Evolutionary conservation across 2,888 invertebrate genomes (phyloP).

Genomic region (Aphidoletes aphidimyza): DNA sequence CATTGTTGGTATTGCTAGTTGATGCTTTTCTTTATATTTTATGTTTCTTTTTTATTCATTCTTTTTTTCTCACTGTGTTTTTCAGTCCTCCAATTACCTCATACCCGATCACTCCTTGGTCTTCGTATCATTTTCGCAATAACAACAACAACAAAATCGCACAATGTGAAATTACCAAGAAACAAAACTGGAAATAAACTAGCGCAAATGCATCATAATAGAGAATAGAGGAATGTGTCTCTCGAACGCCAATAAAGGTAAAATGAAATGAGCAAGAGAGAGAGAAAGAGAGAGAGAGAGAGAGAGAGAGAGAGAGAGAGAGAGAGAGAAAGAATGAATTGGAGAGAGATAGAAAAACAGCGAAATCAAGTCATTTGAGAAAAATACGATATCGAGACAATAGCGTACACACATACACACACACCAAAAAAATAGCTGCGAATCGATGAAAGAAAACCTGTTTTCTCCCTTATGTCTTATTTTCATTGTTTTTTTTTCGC

Average conservation of each 20-base stretch:
- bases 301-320: no score
- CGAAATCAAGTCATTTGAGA: background rate
- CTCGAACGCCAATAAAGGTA: background rate
- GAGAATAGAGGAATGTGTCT: constrained; percentile 34
- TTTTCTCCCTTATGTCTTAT: constrained; percentile 10
- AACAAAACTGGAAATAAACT: constrained; percentile 30
- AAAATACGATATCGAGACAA: background rate
- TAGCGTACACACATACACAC: no score
- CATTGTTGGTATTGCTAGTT: background rate
- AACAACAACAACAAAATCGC: constrained; percentile 17
- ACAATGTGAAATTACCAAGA: constrained; percentile 40
- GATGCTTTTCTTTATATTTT: background rate
- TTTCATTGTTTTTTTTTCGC: constrained; percentile 3
- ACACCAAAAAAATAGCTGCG: constrained; percentile 1
- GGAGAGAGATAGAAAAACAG: no score
- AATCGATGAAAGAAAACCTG: constrained; percentile 44
- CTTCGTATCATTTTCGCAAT: background rate
- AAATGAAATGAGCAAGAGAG: background rate
- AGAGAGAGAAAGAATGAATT: background rate
- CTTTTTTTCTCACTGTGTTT: background rate
- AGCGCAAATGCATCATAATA: constrained; percentile 45
- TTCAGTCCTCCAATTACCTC: no score
- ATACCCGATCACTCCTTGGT: background rate
- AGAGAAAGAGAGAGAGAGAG: background rate
- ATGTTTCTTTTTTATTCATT: background rate